Base-by-base conservation (phyloP, 2,113 vertebrate genomes). In the Puntigrus tetrazona region DNA sequence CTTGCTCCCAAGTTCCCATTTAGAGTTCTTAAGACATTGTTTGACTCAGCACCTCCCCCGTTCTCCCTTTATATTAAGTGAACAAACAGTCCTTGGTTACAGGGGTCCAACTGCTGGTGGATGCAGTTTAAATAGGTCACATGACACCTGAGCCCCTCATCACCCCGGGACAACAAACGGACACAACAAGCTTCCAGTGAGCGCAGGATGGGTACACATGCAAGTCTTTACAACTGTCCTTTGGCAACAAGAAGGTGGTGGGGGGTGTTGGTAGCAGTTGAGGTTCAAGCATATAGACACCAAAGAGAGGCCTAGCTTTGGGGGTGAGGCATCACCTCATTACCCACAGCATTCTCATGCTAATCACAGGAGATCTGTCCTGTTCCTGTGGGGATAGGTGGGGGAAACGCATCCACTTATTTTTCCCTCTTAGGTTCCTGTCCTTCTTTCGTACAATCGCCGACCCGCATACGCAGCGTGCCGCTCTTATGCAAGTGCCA, bases 401-500 rank as follows among this genome's bases (percentile, higher is more conserved):
- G 2, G 55, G 31, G 61, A 69, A 83, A 83, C 81, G 31, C 29
- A 27, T 78, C 67, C 20, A 14, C 16, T 47, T 45, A 77, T 81
- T 78, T 92, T 89, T 13, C 82, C 86, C 31, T 25, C 1, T 65
- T 61, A 55, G 14, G 61, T 78, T 70, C 91, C 91, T 20, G 81
- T 84, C n/a, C 59, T 29, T 29, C 86, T 27, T 86, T 90, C 83
- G 92, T 88, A 77, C 98, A 99, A 0, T 81, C 93, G 65, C 95
- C 95, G 43, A 98, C 90, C 83, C 95, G 95, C 94, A 99, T 94
- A 47, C 94, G 95, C 76, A 99, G 88, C 0, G 95, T 90, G 2
- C 98, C 98, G 0, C 91, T 95, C 92, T 98, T 98, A 89, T 99
- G 98, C 20, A 99, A 94, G 18, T 96, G 95, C 98, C 98, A 99